Conservation (phyloP, 2,888 invertebrate genomes). For the Meganola albula region DNA sequence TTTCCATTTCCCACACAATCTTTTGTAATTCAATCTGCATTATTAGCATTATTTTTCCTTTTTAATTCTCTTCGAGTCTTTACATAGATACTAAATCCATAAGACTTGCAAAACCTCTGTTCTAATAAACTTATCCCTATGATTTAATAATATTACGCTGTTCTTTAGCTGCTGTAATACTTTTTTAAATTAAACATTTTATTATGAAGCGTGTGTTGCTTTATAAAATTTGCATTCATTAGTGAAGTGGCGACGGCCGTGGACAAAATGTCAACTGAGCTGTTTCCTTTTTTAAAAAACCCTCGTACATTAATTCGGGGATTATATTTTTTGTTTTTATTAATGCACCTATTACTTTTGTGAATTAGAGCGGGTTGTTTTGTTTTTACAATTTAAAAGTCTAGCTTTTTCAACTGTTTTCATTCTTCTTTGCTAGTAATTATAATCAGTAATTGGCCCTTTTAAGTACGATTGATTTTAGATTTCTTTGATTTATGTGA, state of each 20-base stretch:
- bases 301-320: conserved; percentile 27
- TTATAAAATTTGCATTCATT: conserved; percentile 72
- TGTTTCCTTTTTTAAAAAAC: conserved; percentile 21
- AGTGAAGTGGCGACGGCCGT: conserved; percentile 41
- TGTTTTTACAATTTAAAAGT: no score
- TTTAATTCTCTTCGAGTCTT: not conserved
- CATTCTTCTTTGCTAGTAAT: no score
- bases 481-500: no score
- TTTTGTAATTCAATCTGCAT: no score
- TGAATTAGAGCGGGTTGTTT: no score
- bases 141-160: conserved; percentile 34
- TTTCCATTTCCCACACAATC: no score
- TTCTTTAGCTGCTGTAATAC: conserved; percentile 25
- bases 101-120: conserved; percentile 14
- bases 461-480: no score
- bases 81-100: conserved; percentile 5
- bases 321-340: conserved; percentile 23
- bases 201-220: conserved; percentile 48
- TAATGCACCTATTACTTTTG: no score
- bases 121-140: conserved; percentile 28
- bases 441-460: no score
- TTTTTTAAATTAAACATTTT: conserved; percentile 49
- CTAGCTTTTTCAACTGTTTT: no score
- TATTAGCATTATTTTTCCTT: not conserved
- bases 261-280: conserved; percentile 32